A percentile compares a stretch with the other conserved stretches of the same genome.
Evolutionary conservation across 35 echinoderm and acorn worm species (phyloP).

Genomic region (Lytechinus pictus): DNA sequence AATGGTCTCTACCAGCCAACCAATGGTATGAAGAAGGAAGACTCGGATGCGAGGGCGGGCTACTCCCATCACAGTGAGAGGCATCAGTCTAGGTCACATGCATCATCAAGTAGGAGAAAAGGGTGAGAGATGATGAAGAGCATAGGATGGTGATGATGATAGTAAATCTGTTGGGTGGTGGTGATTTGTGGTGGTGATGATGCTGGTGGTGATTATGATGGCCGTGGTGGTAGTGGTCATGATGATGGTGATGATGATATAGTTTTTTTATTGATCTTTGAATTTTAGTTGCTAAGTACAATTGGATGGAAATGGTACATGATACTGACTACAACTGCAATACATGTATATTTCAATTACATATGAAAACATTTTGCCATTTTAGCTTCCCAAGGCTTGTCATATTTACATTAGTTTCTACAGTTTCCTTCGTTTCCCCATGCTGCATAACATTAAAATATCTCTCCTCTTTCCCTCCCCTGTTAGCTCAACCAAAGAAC

Average conservation of each 20-base stretch:
- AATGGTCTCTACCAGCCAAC: constrained; percentile 63
- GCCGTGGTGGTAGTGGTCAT: background rate
- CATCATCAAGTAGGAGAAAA: background rate
- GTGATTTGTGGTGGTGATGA: background rate
- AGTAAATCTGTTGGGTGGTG: background rate
- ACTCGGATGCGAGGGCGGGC: background rate
- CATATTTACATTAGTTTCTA: no score
- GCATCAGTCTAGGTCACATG: background rate
- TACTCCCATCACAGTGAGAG: background rate
- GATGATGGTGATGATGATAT: background rate
- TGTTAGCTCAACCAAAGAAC: constrained; percentile 65
- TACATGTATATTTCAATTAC: no score
- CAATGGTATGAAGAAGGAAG: constrained; percentile 75
- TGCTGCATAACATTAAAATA: background rate
- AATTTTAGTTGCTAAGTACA: no score
- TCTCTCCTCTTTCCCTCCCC: background rate
- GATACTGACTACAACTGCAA: no score
- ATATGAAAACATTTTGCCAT: no score
- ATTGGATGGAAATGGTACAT: no score
- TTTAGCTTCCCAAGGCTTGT: no score
- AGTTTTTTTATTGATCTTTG: no score
- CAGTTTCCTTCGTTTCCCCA: no score
- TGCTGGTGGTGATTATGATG: background rate
- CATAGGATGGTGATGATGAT: background rate
- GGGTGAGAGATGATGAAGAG: background rate